Evolutionary conservation across 2,888 invertebrate genomes (phyloP).

Genomic region (Erebia ligea): DNA sequence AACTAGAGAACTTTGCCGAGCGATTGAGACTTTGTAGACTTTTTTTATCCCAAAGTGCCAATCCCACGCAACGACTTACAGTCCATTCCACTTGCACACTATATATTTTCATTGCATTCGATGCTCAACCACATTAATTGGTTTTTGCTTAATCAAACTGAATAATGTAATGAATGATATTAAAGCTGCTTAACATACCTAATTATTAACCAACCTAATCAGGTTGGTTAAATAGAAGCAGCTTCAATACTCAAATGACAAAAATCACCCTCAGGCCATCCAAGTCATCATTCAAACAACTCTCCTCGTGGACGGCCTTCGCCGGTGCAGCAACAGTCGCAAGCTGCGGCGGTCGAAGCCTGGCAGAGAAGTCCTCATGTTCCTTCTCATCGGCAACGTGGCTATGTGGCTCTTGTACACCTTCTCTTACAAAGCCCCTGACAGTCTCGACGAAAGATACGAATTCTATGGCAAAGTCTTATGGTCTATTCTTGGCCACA

Average conservation of each 20-base stretch:
- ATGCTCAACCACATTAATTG: too few relatives aligned
- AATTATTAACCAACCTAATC: too few relatives aligned
- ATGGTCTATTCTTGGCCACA: constrained; percentile 89
- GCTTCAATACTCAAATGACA: neutral
- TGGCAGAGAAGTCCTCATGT: constrained; percentile 89
- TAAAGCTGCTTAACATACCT: too few relatives aligned
- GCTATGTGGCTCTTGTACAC: constrained; percentile 90
- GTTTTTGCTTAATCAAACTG: too few relatives aligned
- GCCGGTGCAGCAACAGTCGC: constrained; percentile 88
- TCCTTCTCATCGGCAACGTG: constrained; percentile 89
- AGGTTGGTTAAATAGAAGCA: neutral
- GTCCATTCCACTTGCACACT: too few relatives aligned
- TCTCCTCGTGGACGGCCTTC: constrained; percentile 87
- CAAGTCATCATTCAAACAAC: constrained; percentile 90
- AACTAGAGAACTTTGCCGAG: too few relatives aligned
- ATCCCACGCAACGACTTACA: too few relatives aligned
- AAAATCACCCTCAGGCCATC: constrained; percentile 75
- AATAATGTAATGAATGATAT: too few relatives aligned
- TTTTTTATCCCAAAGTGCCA: too few relatives aligned
- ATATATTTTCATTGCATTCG: too few relatives aligned
- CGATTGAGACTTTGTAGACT: too few relatives aligned
- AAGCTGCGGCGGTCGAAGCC: constrained; percentile 86
- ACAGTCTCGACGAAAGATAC: constrained; percentile 82
- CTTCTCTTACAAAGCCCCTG: constrained; percentile 83
- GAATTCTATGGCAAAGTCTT: constrained; percentile 87